These are phyloP conservation scores for Crotalus tigris DNA, from an alignment of 2,113 vertebrate genomes.

Conservation along the genomic window DNA sequence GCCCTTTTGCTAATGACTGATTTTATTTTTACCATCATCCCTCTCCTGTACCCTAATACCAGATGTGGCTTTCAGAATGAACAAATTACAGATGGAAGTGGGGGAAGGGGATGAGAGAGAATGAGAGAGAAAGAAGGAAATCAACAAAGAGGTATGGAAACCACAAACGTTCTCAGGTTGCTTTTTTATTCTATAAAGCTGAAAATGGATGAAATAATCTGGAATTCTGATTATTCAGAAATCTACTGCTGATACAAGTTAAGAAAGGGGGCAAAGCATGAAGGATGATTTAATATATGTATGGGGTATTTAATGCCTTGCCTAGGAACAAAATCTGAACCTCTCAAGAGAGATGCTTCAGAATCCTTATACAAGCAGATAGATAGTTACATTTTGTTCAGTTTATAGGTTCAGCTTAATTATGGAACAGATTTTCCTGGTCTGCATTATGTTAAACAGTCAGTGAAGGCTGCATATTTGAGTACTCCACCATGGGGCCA, in stretches of 20 bases:
- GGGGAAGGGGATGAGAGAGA: not conserved
- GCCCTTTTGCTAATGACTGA: slow-evolving; percentile 49
- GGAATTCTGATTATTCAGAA: slow-evolving; percentile 67
- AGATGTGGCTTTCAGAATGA: slow-evolving; percentile 57
- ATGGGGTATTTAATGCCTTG: slow-evolving; percentile 59
- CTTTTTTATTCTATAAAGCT: slow-evolving; percentile 55
- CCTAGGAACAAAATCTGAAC: slow-evolving; percentile 73
- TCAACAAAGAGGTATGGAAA: not conserved
- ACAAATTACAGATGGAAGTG: slow-evolving; percentile 62
- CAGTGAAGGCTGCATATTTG: not conserved
- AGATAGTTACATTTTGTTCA: not conserved
- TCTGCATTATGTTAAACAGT: not conserved
- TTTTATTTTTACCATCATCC: slow-evolving; percentile 52
- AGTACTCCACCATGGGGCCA: not conserved
- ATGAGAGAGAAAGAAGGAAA: not conserved
- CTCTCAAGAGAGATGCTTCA: slow-evolving; percentile 63
- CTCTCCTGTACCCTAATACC: slow-evolving; percentile 35
- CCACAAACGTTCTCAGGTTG: slow-evolving; percentile 37
- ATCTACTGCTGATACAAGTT: slow-evolving; percentile 67
- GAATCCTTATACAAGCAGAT: slow-evolving; percentile 57
- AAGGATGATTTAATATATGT: slow-evolving; percentile 58
- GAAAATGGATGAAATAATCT: slow-evolving; percentile 50
- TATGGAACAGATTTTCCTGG: not conserved
- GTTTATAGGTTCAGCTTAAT: not conserved
- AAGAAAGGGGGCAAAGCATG: slow-evolving; percentile 33